phyloP scores from a whole-genome alignment of 2,888 invertebrate genomes.

The Chymomyza caudatula region DNA sequence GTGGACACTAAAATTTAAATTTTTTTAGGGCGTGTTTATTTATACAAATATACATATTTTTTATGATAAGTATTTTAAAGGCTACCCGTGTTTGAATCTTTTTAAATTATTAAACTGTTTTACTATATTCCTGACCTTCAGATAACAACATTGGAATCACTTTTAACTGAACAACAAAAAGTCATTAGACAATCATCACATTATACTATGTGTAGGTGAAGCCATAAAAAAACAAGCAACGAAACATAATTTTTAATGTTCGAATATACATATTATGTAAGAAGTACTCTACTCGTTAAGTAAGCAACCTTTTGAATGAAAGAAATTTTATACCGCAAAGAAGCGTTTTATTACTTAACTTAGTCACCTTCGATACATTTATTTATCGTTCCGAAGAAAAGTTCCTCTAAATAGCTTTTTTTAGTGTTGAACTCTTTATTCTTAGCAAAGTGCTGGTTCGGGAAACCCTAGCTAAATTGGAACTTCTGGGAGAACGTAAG shows the following conservation, averaged over 20 bases:
- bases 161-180: not conserved
- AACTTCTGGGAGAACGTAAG: too few relatives aligned
- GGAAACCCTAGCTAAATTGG: too few relatives aligned
- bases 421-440: too few relatives aligned
- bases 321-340: too few relatives aligned
- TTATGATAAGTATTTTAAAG: not conserved
- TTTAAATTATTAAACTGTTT: not conserved
- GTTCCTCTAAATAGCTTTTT: too few relatives aligned
- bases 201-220: not conserved
- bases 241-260: not conserved
- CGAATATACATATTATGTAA: not conserved
- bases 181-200: not conserved
- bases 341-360: too few relatives aligned
- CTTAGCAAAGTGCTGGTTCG: too few relatives aligned
- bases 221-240: not conserved
- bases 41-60: too few relatives aligned
- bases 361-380: too few relatives aligned
- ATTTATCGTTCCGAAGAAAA: too few relatives aligned
- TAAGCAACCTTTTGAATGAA: too few relatives aligned
- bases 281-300: too few relatives aligned
- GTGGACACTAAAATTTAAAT: slow-evolving; percentile 19
- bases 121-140: not conserved
- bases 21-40: slow-evolving; percentile 13
- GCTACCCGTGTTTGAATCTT: not conserved
- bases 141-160: not conserved